These are phyloP conservation scores for Triplophysa tibetana DNA, from an alignment of 2,113 vertebrate genomes.

Conservation along the genomic window DNA sequence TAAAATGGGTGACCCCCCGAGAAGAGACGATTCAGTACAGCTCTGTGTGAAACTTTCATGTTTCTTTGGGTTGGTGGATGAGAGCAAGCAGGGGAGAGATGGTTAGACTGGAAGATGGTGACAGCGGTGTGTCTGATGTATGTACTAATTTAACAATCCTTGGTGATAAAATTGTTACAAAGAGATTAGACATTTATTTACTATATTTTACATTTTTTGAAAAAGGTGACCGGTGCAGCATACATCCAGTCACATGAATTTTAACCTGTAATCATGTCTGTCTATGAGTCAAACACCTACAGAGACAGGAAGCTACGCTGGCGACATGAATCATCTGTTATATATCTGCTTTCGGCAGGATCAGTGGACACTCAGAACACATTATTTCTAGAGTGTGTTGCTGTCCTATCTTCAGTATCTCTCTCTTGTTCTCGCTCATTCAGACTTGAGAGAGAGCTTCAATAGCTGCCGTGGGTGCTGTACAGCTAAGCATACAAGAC, in stretches of 20 bases:
- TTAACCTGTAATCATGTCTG: too few species aligned
- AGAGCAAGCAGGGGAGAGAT: neutral
- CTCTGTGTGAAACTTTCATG: neutral
- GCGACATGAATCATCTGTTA: neutral
- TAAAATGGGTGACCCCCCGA: conserved; percentile 28
- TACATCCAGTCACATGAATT: too few species aligned
- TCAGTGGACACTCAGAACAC: neutral
- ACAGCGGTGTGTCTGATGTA: conserved; percentile 11
- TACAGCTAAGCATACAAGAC: too few species aligned
- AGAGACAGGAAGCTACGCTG: neutral
- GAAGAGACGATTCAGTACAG: conserved; percentile 12
- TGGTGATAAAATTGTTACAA: too few species aligned
- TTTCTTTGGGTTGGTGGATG: conserved; percentile 19
- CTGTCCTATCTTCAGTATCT: too few species aligned
- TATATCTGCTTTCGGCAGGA: conserved; percentile 7
- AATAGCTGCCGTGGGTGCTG: too few species aligned
- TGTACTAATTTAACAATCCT: neutral
- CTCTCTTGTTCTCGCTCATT: too few species aligned
- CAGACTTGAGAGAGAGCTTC: too few species aligned
- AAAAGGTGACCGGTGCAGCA: too few species aligned
- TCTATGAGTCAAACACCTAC: conserved; percentile 12
- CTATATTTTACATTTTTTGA: too few species aligned
- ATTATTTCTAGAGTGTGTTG: neutral
- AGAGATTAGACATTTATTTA: too few species aligned
- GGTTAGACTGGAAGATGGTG: conserved; percentile 4